phyloP scores from a whole-genome alignment of 2,888 invertebrate species.

The Rhodophaea formosa region DNA sequence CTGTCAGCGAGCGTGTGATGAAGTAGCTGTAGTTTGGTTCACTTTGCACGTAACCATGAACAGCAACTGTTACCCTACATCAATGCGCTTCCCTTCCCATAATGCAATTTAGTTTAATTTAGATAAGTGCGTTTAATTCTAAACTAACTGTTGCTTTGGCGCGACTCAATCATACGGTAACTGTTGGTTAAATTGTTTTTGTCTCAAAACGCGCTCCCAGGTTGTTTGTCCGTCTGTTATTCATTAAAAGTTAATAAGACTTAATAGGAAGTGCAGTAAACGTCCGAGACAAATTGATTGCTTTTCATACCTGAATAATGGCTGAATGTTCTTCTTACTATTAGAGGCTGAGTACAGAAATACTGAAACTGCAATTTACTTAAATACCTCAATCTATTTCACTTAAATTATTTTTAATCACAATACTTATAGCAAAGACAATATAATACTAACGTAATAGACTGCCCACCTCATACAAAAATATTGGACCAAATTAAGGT shows the following conservation, averaged over 20 bases:
- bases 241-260: neutral
- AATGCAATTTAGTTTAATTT: slow-evolving; percentile 24
- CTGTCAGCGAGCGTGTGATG: slow-evolving; percentile 46
- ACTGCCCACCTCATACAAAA: too few relatives aligned
- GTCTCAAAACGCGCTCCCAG: neutral
- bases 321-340: too few relatives aligned
- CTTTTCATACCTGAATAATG: too few relatives aligned
- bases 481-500: too few relatives aligned
- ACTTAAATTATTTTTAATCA: too few relatives aligned
- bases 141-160: neutral
- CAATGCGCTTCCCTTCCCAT: slow-evolving; percentile 39
- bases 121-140: slow-evolving; percentile 18
- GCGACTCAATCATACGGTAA: slow-evolving; percentile 6
- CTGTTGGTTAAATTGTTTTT: neutral
- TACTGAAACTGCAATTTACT: too few relatives aligned
- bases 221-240: neutral
- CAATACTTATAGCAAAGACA: too few relatives aligned
- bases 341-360: too few relatives aligned
- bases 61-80: slow-evolving; percentile 49
- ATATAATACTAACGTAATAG: too few relatives aligned
- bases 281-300: too few relatives aligned
- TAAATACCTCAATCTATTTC: too few relatives aligned
- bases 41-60: slow-evolving; percentile 66
- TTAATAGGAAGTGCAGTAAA: too few relatives aligned
- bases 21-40: slow-evolving; percentile 63